Evolutionary conservation across 1,140 invertebrate genomes (phyloP).

Genomic region (Pantala flavescens): DNA sequence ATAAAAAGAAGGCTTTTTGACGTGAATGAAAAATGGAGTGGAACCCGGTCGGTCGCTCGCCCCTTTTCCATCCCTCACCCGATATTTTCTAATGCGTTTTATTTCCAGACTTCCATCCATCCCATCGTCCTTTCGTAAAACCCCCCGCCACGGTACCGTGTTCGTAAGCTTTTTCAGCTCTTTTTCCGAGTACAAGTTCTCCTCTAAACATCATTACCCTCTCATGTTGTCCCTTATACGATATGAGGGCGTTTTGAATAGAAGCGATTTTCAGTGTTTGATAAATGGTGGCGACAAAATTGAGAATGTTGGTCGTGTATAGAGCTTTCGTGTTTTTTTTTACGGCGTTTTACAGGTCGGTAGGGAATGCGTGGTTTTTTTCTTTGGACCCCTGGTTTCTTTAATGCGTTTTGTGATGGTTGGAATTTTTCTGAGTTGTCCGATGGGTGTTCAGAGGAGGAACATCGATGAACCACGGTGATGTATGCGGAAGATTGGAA

Average conservation of each 20-base stretch:
- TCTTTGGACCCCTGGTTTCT: no score
- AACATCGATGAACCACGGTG: no score
- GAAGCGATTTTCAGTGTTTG: neutral
- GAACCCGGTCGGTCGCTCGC: neutral
- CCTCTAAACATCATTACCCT: slow-evolving; percentile 1
- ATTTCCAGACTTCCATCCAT: neutral
- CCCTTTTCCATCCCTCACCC: neutral
- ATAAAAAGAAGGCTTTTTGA: neutral
- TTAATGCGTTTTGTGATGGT: no score
- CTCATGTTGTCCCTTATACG: neutral
- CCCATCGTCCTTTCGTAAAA: neutral
- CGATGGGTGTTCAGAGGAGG: no score
- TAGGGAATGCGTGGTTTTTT: no score
- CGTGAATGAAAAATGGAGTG: neutral
- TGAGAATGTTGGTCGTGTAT: neutral
- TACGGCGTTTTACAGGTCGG: no score
- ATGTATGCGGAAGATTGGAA: no score
- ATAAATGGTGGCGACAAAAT: neutral
- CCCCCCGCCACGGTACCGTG: neutral
- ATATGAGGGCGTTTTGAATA: neutral
- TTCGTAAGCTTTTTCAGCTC: neutral
- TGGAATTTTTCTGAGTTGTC: no score
- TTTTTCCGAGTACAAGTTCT: neutral
- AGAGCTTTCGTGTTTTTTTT: neutral
- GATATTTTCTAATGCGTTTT: neutral